Evolutionary conservation across 1,140 invertebrate species (phyloP), one percentile per base, ranked within the genome.

Genomic region (Philaenus spumarius): DNA sequence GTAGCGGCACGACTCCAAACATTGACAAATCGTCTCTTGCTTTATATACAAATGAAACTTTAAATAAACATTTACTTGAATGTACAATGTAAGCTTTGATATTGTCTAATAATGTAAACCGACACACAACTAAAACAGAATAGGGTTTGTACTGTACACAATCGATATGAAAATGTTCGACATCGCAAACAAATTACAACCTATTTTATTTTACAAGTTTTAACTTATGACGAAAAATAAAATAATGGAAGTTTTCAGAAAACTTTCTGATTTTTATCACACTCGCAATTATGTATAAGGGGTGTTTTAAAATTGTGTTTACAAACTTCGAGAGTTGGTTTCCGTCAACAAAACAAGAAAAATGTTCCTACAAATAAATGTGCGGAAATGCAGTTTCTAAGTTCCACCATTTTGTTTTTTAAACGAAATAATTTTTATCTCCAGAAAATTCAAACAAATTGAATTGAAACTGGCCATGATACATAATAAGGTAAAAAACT

Each of bases 121-220:
- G n/a, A 3, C 26, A 30, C 26, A 30, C 26, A 46, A 17, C 43
- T 46, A 2, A 46, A 20, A 46, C 23, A 46, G 23, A 17, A 46
- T 23, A 17, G 37, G n/a, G 20, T 53, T 53, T 53, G 50, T 53
- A 53, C 50, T 39, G 50, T 53, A 53, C 50, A 53, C 14, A 22
- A 37, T 19, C 15, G 22, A 53, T 17, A 20, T 26, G 22, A n/a
- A 53, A 47, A 47, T 22, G 17, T 23, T 47, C 14, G 9, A 47
- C 45, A 19, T 30, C 9, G 26, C 3, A 47, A 47, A 47, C 23
- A 37, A 39, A 53, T 37, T 19, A 14, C 15, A 53, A 53, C 14
- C 17, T 53, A 37, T 37, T 53, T 2, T 37, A 9, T 20, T 22
- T 19, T 2, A 5, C 2, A 15, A 4, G 2, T 22, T 19, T 22